A percentile compares a stretch with the other conserved stretches of the same genome.
Conservation (phyloP, 2,113 vertebrate species). For the Elanoides forficatus region DNA sequence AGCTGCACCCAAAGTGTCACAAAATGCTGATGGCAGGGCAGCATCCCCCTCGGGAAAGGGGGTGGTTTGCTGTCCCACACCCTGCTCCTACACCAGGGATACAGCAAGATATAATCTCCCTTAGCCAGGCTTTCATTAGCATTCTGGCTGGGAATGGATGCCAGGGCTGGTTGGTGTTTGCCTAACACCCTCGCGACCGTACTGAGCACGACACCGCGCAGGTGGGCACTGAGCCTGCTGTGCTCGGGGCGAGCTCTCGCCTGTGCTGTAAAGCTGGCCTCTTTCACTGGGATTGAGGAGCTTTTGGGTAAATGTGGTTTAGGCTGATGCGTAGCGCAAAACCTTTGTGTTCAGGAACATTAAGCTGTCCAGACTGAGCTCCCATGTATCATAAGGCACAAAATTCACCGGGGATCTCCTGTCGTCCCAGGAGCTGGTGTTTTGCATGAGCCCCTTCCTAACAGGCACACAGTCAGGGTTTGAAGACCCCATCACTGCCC, state of each 20-base stretch:
- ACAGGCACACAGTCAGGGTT: not conserved
- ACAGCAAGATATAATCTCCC: not conserved
- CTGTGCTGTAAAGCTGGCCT: accelerated
- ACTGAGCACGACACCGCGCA: accelerated
- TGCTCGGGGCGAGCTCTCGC: not conserved
- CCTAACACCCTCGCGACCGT: accelerated
- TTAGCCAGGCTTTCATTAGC: accelerated
- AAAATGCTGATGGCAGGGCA: not conserved
- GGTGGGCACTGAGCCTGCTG: not conserved
- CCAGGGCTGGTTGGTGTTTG: not conserved
- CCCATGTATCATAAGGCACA: accelerated
- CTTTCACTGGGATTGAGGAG: accelerated
- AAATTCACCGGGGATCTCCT: not conserved
- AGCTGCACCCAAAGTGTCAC: not conserved
- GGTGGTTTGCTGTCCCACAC: not conserved
- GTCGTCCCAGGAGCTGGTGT: not conserved
- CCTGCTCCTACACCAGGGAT: not conserved
- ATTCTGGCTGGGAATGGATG: accelerated
- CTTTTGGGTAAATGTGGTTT: accelerated
- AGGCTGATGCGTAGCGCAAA: not conserved
- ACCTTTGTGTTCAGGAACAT: accelerated
- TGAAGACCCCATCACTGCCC: accelerated
- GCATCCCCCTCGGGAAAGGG: not conserved
- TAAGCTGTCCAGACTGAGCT: not conserved
- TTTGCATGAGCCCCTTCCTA: not conserved